Base-by-base conservation (phyloP, 2,113 vertebrate genomes). In the Sapayoa aenigma region DNA sequence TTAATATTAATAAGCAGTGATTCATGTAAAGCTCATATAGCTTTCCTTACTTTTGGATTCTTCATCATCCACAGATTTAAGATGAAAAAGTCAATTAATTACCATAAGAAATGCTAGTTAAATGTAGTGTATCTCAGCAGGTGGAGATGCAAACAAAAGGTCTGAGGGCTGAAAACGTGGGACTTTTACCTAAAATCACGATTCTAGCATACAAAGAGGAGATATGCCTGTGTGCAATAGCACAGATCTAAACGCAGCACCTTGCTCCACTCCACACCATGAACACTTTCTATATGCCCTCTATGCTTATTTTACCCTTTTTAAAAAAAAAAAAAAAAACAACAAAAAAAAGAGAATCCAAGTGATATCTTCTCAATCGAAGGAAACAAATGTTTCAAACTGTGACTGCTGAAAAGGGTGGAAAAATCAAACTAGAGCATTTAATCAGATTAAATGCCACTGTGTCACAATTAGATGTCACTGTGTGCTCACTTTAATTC, bases 391-490 rank as follows among this genome's bases (percentile, higher is more conserved):
- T 12, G 4, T 25, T 79, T 66, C 76, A 95, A 82, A 52, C n/a
- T 8, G 2, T 1, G 50, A 65, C 79, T 6, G 33, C 59, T 21
- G n/a, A 31, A 49, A 42, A 46, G 42, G 21, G 16, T 16, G 22
- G 31, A 84, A 67, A 82, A 89, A 35, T 8, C 90, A 50, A 77
- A 77, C 23, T 7, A 19, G 68, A 88, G 73, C 79, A 71, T 63
- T 93, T 94, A 65, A 93, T 67, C 75, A 30, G 83, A 79, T 68
- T 78, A 82, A 87, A 82, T 72, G 85, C 78, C 94, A 5, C 91
- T 3, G 78, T 67, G 85, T 16, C 85, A 85, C 95, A 92, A 93
- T 95, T 88, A 94, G 96, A 90, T 96, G 91, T 95, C 95, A 96
- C 94, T 90, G 47, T 91, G 21, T 2, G 62, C 50, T 83, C 92